These are phyloP conservation scores for Serrognathus titanus DNA, from an alignment of 2,888 invertebrate species.

Conservation along the genomic window DNA sequence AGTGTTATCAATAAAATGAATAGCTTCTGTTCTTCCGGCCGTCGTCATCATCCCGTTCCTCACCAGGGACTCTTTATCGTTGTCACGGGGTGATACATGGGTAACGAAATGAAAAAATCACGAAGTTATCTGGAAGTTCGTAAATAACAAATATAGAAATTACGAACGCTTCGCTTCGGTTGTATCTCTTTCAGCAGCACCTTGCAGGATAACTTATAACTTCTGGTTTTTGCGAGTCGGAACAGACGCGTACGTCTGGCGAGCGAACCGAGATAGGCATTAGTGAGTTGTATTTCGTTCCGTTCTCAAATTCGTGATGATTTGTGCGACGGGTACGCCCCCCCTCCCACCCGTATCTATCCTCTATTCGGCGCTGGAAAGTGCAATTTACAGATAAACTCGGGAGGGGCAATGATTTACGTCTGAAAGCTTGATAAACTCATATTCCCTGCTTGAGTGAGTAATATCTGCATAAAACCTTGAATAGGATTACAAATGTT, in stretches of 20 bases:
- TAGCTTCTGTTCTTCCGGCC: slow-evolving; percentile 36
- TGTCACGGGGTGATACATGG: slow-evolving; percentile 30
- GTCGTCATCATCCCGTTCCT: slow-evolving; percentile 34
- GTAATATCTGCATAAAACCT: slow-evolving; percentile 53
- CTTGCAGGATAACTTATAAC: slow-evolving; percentile 31
- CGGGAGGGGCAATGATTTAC: slow-evolving; percentile 61
- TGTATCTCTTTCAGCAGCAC: slow-evolving; percentile 31
- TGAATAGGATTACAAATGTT: slow-evolving; percentile 53
- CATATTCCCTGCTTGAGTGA: slow-evolving; percentile 53
- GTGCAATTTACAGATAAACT: slow-evolving; percentile 65
- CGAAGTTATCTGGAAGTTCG: slow-evolving; percentile 32
- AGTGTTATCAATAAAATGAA: slow-evolving; percentile 42
- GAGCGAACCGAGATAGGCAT: slow-evolving; percentile 25
- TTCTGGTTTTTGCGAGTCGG: slow-evolving; percentile 29
- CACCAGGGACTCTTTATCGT: slow-evolving; percentile 35
- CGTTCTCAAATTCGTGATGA: slow-evolving; percentile 35
- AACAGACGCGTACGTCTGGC: slow-evolving; percentile 29
- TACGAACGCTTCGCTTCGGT: slow-evolving; percentile 21
- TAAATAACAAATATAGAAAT: slow-evolving; percentile 36
- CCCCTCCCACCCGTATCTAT: slow-evolving; percentile 25
- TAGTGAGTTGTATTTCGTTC: slow-evolving; percentile 22
- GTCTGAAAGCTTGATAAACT: slow-evolving; percentile 61
- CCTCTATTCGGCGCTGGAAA: slow-evolving; percentile 50
- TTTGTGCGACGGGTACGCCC: slow-evolving; percentile 36
- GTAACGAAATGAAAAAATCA: slow-evolving; percentile 32